A percentile compares a stretch with the other conserved stretches of the same genome.
These are phyloP conservation scores for Pristis pectinata DNA, from an alignment of 2,797 vertebrate species.

Conservation along the genomic window DNA sequence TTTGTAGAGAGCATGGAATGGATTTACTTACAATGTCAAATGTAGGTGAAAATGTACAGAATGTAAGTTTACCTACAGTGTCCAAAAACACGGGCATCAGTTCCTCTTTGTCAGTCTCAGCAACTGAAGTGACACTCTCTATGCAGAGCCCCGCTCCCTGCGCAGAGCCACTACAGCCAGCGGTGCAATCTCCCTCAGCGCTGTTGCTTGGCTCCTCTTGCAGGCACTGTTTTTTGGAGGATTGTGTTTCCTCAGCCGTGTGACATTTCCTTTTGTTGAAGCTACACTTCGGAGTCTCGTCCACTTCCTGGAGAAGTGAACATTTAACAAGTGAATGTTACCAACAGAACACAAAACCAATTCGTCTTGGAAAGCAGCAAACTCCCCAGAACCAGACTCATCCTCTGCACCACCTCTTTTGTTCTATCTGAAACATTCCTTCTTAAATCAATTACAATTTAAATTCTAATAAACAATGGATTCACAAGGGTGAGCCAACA, in stretches of 20 bases:
- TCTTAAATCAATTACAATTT: neutral
- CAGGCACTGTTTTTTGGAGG: neutral
- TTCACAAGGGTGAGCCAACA: neutral
- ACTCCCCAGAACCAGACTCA: no score
- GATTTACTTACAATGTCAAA: neutral
- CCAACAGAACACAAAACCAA: neutral
- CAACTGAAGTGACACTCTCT: neutral
- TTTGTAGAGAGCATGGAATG: neutral
- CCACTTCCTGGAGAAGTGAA: neutral
- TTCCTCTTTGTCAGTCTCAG: no score
- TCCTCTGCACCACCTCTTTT: neutral
- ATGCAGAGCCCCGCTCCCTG: neutral
- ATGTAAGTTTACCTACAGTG: neutral
- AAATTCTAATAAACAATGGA: neutral
- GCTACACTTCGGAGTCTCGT: no score
- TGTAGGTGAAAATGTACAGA: neutral
- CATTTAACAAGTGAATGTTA: neutral
- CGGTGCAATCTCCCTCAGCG: neutral
- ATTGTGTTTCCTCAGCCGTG: neutral
- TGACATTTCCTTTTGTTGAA: conserved; percentile 16
- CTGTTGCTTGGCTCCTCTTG: neutral
- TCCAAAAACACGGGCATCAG: no score
- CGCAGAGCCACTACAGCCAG: neutral
- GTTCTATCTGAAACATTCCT: neutral
- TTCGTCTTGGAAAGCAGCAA: neutral